Percentiles rank a stretch among this genome's conserved stretches.
Conservation (phyloP, 2,888 invertebrate genomes). For the Hemaris fuciformis region DNA sequence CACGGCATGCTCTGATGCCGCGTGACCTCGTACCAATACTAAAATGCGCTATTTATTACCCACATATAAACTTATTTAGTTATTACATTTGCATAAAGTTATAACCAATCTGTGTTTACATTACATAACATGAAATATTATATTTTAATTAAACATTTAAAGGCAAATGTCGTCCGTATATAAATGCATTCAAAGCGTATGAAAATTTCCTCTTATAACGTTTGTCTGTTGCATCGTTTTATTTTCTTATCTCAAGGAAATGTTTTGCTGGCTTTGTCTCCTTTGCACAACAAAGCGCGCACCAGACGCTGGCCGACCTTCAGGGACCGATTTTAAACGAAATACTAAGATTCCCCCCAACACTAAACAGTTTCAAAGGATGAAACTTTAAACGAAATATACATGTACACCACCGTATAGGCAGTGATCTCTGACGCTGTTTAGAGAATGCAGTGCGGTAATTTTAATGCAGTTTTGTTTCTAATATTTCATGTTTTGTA, state of each 20-base stretch:
- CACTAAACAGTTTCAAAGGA: constrained; percentile 31
- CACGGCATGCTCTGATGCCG: too few relatives aligned
- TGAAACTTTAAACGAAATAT: constrained; percentile 15
- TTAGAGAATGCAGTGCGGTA: background rate
- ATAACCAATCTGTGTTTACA: background rate
- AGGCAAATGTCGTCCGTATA: background rate
- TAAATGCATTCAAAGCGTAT: constrained; percentile 18
- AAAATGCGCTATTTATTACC: too few relatives aligned
- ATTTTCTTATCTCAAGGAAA: constrained; percentile 60
- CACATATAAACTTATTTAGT: background rate
- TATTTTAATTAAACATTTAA: background rate
- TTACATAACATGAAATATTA: background rate
- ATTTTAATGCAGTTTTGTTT: background rate
- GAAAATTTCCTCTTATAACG: constrained; percentile 39
- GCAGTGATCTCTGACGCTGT: background rate
- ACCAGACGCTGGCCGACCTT: constrained; percentile 48
- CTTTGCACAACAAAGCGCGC: constrained; percentile 55
- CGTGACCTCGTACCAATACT: too few relatives aligned
- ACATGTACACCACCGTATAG: background rate
- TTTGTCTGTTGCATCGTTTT: constrained; percentile 49
- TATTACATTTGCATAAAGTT: background rate
- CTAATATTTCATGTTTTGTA: too few relatives aligned
- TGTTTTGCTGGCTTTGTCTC: constrained; percentile 51
- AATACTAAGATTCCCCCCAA: constrained; percentile 44
- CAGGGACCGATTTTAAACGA: constrained; percentile 58